A percentile compares a stretch with the other conserved stretches of the same genome.
Conservation (phyloP, 2,888 invertebrate genomes). For the Dolichopus griseipennis region DNA sequence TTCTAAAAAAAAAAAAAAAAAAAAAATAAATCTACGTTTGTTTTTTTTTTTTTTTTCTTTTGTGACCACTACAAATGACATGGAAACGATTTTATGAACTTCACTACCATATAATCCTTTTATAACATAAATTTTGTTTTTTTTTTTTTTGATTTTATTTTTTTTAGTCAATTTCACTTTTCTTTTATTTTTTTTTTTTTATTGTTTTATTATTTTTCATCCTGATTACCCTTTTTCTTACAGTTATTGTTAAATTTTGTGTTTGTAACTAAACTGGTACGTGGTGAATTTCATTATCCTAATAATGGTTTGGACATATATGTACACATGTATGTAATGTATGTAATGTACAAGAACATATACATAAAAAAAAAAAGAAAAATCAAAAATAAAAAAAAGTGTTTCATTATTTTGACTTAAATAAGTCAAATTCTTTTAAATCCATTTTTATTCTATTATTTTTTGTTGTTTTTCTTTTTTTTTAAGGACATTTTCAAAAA, state of each 20-base stretch:
- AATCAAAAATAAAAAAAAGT: neutral
- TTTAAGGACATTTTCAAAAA: no score
- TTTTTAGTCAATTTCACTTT: conserved; percentile 3
- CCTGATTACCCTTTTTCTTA: no score
- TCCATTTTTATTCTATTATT: no score
- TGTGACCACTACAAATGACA: neutral
- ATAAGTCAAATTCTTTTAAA: no score
- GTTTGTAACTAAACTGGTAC: neutral
- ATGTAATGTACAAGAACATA: no score
- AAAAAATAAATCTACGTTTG: no score
- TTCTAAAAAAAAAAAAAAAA: no score
- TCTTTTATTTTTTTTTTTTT: neutral
- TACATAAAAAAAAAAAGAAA: neutral
- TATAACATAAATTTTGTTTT: conserved; percentile 3
- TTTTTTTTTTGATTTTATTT: no score
- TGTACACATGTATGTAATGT: no score
- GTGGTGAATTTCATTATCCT: neutral
- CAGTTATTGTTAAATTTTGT: no score
- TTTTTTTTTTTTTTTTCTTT: neutral
- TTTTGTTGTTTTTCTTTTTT: no score
- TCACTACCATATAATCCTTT: neutral
- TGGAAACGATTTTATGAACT: conserved; percentile 1
- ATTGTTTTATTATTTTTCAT: no score
- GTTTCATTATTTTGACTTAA: neutral
- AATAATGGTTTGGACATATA: neutral